Conservation (phyloP, 2,113 vertebrate species). For the Uria aalge region DNA sequence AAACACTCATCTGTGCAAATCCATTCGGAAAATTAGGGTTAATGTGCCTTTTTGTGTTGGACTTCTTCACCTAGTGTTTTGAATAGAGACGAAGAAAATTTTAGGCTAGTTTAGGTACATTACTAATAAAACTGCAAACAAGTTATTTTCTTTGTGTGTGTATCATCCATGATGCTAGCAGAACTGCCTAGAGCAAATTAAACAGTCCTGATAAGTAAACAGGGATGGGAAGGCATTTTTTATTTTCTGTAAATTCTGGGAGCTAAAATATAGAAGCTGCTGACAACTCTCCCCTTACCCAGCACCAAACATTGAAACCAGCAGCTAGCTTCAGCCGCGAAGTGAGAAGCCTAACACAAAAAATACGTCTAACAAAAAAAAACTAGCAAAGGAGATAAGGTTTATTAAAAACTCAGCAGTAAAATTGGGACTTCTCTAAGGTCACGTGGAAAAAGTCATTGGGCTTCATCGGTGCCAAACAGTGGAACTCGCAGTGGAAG, state of each 20-base stretch:
- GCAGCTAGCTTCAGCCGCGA: not conserved
- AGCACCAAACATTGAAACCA: not conserved
- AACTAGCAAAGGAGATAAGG: not conserved
- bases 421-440: not conserved
- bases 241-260: not conserved
- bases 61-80: not conserved
- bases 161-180: not conserved
- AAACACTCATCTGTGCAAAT: not conserved
- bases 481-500: not conserved
- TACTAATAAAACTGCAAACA: not conserved
- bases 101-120: not conserved
- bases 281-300: not conserved
- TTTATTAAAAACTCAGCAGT: not conserved
- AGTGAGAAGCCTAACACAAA: not conserved
- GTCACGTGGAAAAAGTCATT: not conserved
- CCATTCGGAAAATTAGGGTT: not conserved
- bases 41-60: not conserved
- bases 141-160: not conserved
- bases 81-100: not conserved
- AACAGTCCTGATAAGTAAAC: constrained; percentile 7
- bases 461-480: not conserved
- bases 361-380: not conserved
- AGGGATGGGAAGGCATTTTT: not conserved
- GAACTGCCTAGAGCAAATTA: constrained; percentile 20
- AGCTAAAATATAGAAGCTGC: not conserved